Conservation (phyloP, 2,797 vertebrate species). For the Bryconaethiops microstoma region DNA sequence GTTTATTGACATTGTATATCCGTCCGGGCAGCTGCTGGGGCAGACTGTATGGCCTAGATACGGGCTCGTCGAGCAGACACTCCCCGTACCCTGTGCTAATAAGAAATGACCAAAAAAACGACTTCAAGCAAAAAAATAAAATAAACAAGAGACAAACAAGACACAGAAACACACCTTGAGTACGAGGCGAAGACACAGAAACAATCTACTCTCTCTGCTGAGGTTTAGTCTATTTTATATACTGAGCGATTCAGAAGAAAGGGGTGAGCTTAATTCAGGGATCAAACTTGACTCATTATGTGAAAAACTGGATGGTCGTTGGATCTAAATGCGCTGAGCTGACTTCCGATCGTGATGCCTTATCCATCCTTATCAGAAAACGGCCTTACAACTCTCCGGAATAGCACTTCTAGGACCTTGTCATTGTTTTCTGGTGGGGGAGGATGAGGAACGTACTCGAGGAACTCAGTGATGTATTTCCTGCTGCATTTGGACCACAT, state of each 20-base stretch:
- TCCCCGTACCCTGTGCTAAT: slow-evolving; percentile 97
- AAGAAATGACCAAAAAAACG: slow-evolving; percentile 79
- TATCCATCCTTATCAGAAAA: neutral
- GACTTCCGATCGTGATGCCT: neutral
- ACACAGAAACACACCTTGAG: slow-evolving; percentile 69
- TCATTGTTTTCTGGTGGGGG: neutral
- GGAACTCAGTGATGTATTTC: slow-evolving; percentile 98
- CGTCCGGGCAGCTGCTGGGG: slow-evolving; percentile 91
- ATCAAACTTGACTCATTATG: neutral
- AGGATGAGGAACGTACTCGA: slow-evolving; percentile 86
- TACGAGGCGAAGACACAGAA: slow-evolving; percentile 44
- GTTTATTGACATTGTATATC: slow-evolving; percentile 96
- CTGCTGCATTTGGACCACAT: slow-evolving; percentile 99
- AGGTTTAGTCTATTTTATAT: neutral
- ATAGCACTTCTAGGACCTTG: neutral
- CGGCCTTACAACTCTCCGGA: neutral
- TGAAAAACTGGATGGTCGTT: neutral
- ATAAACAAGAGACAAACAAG: slow-evolving; percentile 73
- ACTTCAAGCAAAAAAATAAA: slow-evolving; percentile 70
- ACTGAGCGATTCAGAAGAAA: neutral
- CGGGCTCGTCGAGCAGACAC: slow-evolving; percentile 96
- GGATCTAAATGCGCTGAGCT: neutral
- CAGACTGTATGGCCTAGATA: slow-evolving; percentile 88
- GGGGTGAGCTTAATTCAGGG: neutral
- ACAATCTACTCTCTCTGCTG: neutral